Percentiles rank a stretch among this genome's conserved stretches.
These are phyloP conservation scores for Hanleya hanleyi DNA, from an alignment of 2,888 invertebrate genomes.

Conservation along the genomic window DNA sequence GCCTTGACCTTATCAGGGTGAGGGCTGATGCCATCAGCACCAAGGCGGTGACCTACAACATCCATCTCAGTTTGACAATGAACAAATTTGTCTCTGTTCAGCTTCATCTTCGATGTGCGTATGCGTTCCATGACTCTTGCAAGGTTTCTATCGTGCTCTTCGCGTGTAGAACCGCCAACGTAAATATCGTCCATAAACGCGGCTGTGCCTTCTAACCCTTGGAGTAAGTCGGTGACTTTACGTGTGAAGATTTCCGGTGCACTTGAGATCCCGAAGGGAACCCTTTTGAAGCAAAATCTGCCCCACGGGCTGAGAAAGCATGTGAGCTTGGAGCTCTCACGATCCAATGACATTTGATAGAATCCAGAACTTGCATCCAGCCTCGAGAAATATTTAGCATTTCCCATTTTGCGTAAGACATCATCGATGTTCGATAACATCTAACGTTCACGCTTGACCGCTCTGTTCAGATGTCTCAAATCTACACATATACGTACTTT, in stretches of 20 bases:
- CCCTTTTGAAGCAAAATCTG: slow-evolving; percentile 19
- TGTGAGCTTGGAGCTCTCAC: slow-evolving; percentile 20
- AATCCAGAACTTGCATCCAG: slow-evolving; percentile 30
- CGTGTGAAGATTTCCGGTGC: slow-evolving; percentile 36
- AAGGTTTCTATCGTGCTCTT: slow-evolving; percentile 32
- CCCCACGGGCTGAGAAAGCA: slow-evolving; percentile 33
- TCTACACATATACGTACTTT: slow-evolving; percentile 37
- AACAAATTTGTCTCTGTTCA: slow-evolving; percentile 39
- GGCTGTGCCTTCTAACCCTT: slow-evolving; percentile 24
- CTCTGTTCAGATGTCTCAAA: slow-evolving; percentile 25
- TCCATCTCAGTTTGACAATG: slow-evolving; percentile 5
- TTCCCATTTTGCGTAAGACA: slow-evolving; percentile 25
- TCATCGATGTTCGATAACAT: slow-evolving; percentile 32
- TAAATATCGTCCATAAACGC: slow-evolving; percentile 39
- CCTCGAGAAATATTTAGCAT: slow-evolving; percentile 26
- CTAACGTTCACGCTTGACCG: slow-evolving; percentile 29
- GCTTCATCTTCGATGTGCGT: slow-evolving; percentile 20
- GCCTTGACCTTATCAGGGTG: slow-evolving; percentile 20
- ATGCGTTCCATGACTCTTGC: slow-evolving; percentile 20
- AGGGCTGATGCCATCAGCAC: slow-evolving; percentile 14
- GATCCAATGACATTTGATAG: slow-evolving; percentile 28
- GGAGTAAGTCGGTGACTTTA: slow-evolving; percentile 26
- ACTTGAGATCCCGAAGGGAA: slow-evolving; percentile 31
- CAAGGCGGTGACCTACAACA: slow-evolving; percentile 13
- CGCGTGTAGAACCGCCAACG: slow-evolving; percentile 22